A percentile compares a stretch with the other conserved stretches of the same genome.
These are phyloP conservation scores for Upupa epops DNA, from an alignment of 2,113 vertebrate genomes.

Conservation along the genomic window DNA sequence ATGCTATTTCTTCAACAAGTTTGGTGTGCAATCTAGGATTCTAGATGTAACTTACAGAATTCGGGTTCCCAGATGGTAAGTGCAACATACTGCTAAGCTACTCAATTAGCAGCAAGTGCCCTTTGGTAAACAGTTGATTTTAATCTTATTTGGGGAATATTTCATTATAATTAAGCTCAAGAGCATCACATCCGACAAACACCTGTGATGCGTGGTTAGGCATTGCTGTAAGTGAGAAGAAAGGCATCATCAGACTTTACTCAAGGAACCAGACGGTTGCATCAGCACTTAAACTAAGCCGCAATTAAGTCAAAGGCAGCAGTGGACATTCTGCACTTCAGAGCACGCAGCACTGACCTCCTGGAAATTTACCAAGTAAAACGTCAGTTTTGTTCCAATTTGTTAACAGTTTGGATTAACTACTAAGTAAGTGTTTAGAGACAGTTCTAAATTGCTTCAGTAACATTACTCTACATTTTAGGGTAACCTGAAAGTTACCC, in stretches of 20 bases:
- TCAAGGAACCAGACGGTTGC: neutral
- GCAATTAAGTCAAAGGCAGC: neutral
- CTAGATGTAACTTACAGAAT: neutral
- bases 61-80: neutral
- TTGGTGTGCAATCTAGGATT: neutral
- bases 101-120: neutral
- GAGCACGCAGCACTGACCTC: neutral
- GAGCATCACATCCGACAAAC: neutral
- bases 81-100: neutral
- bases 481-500: neutral
- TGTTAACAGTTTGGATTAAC: neutral
- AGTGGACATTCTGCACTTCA: neutral
- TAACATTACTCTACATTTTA: neutral
- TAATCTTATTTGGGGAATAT: slow-evolving; percentile 19
- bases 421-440: neutral
- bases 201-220: neutral
- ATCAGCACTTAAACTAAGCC: neutral
- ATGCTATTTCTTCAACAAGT: neutral
- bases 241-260: neutral
- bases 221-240: neutral
- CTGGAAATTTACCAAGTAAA: neutral
- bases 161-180: neutral
- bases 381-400: neutral
- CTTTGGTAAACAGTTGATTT: slow-evolving; percentile 15
- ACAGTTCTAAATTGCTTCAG: neutral